Percentiles rank a stretch among this genome's conserved stretches.
Conservation (phyloP, 92 coral and sea anemone species). For the Diadumene lineata region DNA sequence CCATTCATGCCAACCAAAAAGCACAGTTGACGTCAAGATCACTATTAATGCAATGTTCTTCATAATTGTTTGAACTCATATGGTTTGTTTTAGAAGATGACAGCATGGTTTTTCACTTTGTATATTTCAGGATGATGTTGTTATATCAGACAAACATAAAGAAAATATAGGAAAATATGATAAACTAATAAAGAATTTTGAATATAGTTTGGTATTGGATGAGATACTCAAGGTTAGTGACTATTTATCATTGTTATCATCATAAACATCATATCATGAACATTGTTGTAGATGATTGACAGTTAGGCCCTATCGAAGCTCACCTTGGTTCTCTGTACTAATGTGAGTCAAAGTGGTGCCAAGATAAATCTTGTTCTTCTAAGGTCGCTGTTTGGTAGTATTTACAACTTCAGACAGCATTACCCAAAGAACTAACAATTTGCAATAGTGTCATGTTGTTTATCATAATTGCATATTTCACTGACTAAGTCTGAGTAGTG, state of each 20-base stretch:
- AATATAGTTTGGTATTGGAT: constrained; percentile 87
- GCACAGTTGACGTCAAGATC: no score
- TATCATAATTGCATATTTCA: no score
- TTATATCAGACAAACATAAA: constrained; percentile 58
- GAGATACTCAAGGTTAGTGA: constrained; percentile 69
- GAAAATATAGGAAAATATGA: constrained; percentile 65
- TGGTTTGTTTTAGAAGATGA: no score
- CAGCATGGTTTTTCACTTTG: no score
- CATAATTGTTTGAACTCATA: no score
- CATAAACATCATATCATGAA: background rate
- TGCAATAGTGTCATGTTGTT: no score
- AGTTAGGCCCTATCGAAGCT: constrained; percentile 40
- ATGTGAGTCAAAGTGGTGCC: constrained; percentile 33
- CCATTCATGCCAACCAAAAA: no score
- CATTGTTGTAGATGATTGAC: no score
- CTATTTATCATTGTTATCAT: background rate
- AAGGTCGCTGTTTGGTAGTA: constrained; percentile 33
- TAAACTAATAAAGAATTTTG: constrained; percentile 68
- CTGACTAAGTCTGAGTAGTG: no score
- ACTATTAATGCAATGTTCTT: no score
- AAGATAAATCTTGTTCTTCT: constrained; percentile 10
- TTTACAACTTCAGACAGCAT: constrained; percentile 23
- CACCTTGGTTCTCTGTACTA: constrained; percentile 14
- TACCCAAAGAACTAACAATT: constrained; percentile 27
- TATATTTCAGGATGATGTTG: constrained; percentile 68